Evolutionary conservation across 2,888 invertebrate species (phyloP).

Genomic region (Dichetophora obliterata): DNA sequence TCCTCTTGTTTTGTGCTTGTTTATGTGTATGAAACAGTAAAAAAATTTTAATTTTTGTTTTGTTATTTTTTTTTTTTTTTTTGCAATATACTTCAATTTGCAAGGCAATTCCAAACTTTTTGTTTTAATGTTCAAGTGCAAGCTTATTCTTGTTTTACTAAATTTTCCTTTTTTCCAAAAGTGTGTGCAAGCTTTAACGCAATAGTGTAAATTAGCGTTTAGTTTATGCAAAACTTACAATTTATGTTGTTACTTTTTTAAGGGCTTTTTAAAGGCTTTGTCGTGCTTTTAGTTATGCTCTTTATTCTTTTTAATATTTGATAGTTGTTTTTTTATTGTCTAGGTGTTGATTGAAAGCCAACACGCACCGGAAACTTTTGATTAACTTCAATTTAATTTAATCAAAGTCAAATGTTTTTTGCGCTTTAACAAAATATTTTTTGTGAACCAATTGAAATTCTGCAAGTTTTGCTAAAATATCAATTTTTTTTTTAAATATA

Average conservation of each 20-base stretch:
- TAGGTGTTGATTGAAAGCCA: background rate
- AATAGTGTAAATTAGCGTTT: background rate
- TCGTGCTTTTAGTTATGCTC: background rate
- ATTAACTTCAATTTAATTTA: slow-evolving; percentile 24
- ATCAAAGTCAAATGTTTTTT: background rate
- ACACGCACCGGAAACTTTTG: slow-evolving; percentile 19
- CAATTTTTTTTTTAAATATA: background rate
- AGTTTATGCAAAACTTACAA: background rate
- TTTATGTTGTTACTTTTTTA: background rate
- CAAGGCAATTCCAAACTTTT: background rate
- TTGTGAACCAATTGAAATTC: background rate
- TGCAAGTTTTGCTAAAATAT: background rate
- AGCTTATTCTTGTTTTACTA: background rate
- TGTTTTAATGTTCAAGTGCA: background rate
- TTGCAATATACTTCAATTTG: no score
- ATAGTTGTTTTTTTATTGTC: slow-evolving; percentile 8
- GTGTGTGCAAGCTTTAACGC: background rate
- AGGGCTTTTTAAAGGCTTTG: background rate
- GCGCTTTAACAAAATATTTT: background rate
- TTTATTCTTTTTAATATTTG: slow-evolving; percentile 21
- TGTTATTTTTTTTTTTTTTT: background rate
- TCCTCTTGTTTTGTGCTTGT: slow-evolving; percentile 18
- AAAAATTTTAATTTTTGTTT: no score
- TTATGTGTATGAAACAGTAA: background rate
- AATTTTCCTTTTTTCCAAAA: background rate